A percentile compares a stretch with the other conserved stretches of the same genome.
These are phyloP conservation scores for Bos indicus DNA, from an alignment of 2,113 vertebrate species.

Conservation along the genomic window DNA sequence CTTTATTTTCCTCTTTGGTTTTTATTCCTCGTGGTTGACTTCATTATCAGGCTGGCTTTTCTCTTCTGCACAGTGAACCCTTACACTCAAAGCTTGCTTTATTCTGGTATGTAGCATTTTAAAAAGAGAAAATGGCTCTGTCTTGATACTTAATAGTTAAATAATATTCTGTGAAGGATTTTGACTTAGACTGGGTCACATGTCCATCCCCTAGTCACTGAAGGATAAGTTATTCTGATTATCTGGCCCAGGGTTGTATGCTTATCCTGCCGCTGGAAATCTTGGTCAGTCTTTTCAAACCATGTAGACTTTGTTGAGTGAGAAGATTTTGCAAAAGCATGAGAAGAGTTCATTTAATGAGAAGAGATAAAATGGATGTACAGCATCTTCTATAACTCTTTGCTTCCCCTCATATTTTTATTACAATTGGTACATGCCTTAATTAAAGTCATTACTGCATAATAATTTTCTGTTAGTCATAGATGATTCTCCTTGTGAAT, in stretches of 20 bases:
- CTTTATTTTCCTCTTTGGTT: background rate
- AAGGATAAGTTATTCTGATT: background rate
- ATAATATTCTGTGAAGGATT: background rate
- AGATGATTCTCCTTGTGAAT: background rate
- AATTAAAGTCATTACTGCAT: conserved; percentile 2
- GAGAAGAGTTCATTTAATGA: background rate
- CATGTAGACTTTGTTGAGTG: background rate
- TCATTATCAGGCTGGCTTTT: background rate
- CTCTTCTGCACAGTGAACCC: background rate
- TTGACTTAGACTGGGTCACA: background rate
- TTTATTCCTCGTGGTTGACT: background rate
- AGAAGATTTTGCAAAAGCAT: background rate
- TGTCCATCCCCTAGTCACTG: background rate
- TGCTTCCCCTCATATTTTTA: background rate
- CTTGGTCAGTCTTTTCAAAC: background rate
- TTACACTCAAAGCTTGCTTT: background rate
- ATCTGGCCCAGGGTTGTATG: background rate
- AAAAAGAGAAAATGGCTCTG: background rate
- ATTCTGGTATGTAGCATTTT: background rate
- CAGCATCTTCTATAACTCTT: background rate
- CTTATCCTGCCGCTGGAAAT: background rate
- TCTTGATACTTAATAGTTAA: background rate
- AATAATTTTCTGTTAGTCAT: background rate
- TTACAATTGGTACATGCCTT: background rate
- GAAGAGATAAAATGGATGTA: background rate